phyloP scores from a whole-genome alignment of 2,888 invertebrate species.

The Arrhopalites spinosus region DNA sequence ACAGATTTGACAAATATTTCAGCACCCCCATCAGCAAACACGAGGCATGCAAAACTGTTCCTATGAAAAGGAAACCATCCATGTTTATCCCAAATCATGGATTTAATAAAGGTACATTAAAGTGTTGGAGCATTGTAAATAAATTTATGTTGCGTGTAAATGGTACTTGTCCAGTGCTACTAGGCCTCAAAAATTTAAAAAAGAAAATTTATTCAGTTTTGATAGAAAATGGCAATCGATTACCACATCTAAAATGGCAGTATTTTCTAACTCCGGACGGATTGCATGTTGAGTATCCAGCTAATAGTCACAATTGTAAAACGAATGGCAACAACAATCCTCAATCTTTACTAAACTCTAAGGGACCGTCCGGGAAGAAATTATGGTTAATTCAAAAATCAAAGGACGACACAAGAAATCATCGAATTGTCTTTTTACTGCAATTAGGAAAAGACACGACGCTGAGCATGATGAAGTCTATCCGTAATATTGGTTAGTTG shows the following conservation, averaged over 20 bases:
- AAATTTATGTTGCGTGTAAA: too few species aligned
- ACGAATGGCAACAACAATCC: background rate
- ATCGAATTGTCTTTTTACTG: slow-evolving; percentile 41
- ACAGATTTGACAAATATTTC: slow-evolving; percentile 42
- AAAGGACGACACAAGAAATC: slow-evolving; percentile 42
- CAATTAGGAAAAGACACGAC: slow-evolving; percentile 37
- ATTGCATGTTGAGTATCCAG: slow-evolving; percentile 62
- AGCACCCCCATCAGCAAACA: slow-evolving; percentile 30
- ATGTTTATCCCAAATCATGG: slow-evolving; percentile 34
- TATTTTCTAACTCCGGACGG: slow-evolving; percentile 63
- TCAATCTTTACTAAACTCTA: slow-evolving; percentile 26
- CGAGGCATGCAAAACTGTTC: slow-evolving; percentile 41
- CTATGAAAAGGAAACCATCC: slow-evolving; percentile 29
- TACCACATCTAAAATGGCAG: slow-evolving; percentile 63
- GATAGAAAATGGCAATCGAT: slow-evolving; percentile 59
- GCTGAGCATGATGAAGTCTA: slow-evolving; percentile 32
- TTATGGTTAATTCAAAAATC: slow-evolving; percentile 45
- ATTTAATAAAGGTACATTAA: slow-evolving; percentile 25
- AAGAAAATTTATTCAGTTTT: slow-evolving; percentile 59
- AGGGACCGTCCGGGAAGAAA: slow-evolving; percentile 39
- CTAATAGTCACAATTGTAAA: slow-evolving; percentile 57
- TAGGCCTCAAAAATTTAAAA: too few species aligned
- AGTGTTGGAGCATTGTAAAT: background rate
- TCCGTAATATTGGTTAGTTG: slow-evolving; percentile 40
- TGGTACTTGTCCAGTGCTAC: too few species aligned